These are phyloP conservation scores for Drosophila subobscura DNA, from an alignment of 1,140 invertebrate species.

Conservation along the genomic window DNA sequence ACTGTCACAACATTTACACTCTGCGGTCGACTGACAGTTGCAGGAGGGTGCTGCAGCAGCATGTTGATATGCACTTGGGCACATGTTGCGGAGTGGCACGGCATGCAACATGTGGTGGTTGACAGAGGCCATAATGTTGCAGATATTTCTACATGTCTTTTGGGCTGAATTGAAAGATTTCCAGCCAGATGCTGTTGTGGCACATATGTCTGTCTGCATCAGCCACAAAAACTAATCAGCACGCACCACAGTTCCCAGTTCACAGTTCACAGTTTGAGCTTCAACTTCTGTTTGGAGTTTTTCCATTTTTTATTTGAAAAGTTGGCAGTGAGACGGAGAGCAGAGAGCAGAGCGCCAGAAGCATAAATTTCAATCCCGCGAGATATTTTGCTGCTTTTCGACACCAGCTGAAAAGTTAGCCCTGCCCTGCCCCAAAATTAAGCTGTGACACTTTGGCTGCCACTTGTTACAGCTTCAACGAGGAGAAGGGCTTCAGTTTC, in stretches of 20 bases:
- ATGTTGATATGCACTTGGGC: constrained; percentile 18
- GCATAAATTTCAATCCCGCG: constrained; percentile 79
- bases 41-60: constrained; percentile 27
- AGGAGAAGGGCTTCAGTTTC: constrained; percentile 28
- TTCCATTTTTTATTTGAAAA: constrained; percentile 54
- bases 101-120: too few relatives aligned
- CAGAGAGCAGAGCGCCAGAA: too few relatives aligned
- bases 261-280: constrained; percentile 19
- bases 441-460: constrained; percentile 58
- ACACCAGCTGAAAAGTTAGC: constrained; percentile 57
- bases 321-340: too few relatives aligned
- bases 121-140: too few relatives aligned
- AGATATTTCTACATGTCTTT: too few relatives aligned
- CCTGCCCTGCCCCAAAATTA: constrained; percentile 71
- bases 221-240: constrained; percentile 70
- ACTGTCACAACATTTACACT: constrained; percentile 66
- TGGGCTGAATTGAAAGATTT: too few relatives aligned
- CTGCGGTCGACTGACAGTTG: constrained; percentile 47
- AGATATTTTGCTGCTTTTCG: constrained; percentile 41
- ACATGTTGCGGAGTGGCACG: constrained; percentile 25
- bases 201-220: constrained; percentile 9
- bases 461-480: constrained; percentile 54
- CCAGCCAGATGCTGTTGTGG: not conserved
- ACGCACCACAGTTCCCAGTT: constrained; percentile 17
- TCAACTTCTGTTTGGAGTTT: constrained; percentile 19